A percentile compares a stretch with the other conserved stretches of the same genome.
Evolutionary conservation across 2,797 vertebrate genomes (phyloP).

Genomic region (Limnodromus scolopaceus): DNA sequence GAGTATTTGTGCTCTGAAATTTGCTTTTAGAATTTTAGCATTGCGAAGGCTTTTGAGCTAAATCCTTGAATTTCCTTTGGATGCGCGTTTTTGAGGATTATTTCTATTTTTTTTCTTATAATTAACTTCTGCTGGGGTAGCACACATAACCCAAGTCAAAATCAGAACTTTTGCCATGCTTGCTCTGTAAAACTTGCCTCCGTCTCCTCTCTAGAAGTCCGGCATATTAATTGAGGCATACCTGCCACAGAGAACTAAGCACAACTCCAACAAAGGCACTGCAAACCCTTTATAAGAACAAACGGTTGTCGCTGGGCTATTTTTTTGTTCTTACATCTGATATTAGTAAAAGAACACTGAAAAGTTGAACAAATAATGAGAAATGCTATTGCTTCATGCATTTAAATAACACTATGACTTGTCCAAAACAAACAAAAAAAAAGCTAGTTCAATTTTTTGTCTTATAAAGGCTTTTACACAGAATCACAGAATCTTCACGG

Average conservation of each 20-base stretch:
- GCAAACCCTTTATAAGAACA: conserved; percentile 17
- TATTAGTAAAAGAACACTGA: conserved; percentile 29
- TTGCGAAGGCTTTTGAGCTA: background rate
- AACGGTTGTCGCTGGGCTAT: background rate
- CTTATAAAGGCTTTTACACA: background rate
- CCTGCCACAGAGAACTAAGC: background rate
- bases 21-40: background rate
- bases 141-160: background rate
- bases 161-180: background rate
- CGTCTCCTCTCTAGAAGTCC: background rate
- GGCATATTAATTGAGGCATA: background rate
- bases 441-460: background rate
- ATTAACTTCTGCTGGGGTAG: background rate
- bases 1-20: background rate
- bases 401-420: conserved; percentile 12
- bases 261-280: background rate
- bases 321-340: background rate
- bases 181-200: background rate
- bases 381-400: conserved; percentile 45
- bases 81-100: background rate
- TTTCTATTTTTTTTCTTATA: background rate
- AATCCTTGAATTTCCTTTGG: background rate
- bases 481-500: too few relatives aligned
- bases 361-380: conserved; percentile 24
- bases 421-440: background rate